A percentile compares a stretch with the other conserved stretches of the same genome.
Evolutionary conservation across 2,113 vertebrate genomes (phyloP).

Genomic region (Austrofundulus limnaeus): DNA sequence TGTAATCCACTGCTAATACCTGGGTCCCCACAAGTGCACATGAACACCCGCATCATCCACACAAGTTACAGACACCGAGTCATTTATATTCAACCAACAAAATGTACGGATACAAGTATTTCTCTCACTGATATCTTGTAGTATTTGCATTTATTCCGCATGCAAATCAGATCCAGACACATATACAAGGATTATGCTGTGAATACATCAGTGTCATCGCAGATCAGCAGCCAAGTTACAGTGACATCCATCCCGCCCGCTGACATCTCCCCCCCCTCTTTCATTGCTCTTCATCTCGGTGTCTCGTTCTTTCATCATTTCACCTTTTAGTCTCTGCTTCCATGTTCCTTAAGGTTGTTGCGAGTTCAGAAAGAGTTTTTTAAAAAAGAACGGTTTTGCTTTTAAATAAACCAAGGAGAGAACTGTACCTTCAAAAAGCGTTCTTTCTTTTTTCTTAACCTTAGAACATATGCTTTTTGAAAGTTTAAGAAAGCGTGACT

Average conservation of each 20-base stretch:
- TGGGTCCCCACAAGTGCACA: conserved; percentile 52
- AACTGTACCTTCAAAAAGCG: conserved; percentile 56
- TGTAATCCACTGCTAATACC: conserved; percentile 75
- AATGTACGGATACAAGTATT: conserved; percentile 22
- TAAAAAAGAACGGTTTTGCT: conserved; percentile 41
- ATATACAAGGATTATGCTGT: conserved; percentile 33
- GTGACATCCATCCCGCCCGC: conserved; percentile 46
- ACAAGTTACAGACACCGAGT: neutral
- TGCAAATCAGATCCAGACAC: conserved; percentile 25
- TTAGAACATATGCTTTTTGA: conserved; percentile 11
- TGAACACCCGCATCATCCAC: conserved; percentile 40
- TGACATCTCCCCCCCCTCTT: conserved; percentile 17
- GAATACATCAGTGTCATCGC: conserved; percentile 65
- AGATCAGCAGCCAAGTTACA: conserved; percentile 43
- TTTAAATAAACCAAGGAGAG: conserved; percentile 48
- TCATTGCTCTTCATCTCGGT: conserved; percentile 30
- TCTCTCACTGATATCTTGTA: conserved; percentile 25
- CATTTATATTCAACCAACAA: conserved; percentile 40
- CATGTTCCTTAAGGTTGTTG: conserved; percentile 58
- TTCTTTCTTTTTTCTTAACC: neutral
- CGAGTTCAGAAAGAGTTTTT: conserved; percentile 42
- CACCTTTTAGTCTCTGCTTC: conserved; percentile 49
- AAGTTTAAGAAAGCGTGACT: conserved; percentile 38
- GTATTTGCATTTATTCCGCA: conserved; percentile 38
- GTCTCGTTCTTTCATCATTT: conserved; percentile 66